Base-by-base conservation (phyloP, 2,888 invertebrate species). In the Drosophila borealis region DNA sequence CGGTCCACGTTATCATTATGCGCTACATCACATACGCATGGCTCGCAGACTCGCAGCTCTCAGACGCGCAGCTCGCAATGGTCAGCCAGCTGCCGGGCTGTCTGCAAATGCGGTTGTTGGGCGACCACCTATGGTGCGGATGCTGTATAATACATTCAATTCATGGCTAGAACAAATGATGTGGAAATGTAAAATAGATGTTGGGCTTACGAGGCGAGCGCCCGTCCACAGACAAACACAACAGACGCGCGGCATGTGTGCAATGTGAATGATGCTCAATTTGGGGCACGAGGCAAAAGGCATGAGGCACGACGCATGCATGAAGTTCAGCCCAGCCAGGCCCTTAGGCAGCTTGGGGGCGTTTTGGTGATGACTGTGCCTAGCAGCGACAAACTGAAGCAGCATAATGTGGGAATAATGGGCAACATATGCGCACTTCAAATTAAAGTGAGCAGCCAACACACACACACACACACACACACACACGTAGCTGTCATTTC, bases 111-210 rank as follows among this genome's bases (percentile, higher is more conserved):
- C 55, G 53, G 14, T 5, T 50, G 55, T 55, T 45, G 56, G 54
- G 57, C 50, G 78, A 63, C 73, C 79, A 79, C 75, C 80, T 70
- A 69, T 50, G 64, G 70, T 46, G 72, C 56, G 70, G 62, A 65
- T 72, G 80, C 70, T 78, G 74, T 80, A 89, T 89, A 87, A 84
- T 84, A 84, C 88, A 87, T 85, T 89, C 88, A 88, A 85, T 88
- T 86, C 85, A 89, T 86, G 88, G 89, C 80, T 80, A 81, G 88
- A 89, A 83, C 88, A 89, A 89, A 90, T 89, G 90, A 90, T 86
- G 90, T 90, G 90, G 90, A 89, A 89, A 89, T 89, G 90, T 90
- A 89, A 90, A 89, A 89, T 89, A 87, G 88, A 90, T 89, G 89
- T 79, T 73, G 72, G 70, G 84, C 80, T 86, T 74, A 78, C 77